These are phyloP conservation scores for Sicus ferrugineus DNA, from an alignment of 2,888 invertebrate species.

Conservation along the genomic window DNA sequence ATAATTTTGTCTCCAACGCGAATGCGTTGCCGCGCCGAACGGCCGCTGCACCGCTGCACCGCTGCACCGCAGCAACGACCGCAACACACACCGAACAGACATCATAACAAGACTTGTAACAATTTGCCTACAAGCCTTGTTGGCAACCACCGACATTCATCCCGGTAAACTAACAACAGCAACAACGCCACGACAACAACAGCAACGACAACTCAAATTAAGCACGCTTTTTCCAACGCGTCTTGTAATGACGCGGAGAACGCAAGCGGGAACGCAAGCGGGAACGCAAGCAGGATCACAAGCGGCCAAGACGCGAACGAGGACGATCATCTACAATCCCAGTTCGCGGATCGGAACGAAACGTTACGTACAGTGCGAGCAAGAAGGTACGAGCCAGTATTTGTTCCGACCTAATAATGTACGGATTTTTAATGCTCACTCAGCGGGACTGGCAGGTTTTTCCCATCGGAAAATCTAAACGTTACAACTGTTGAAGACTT, in stretches of 20 bases:
- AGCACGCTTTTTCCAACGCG: constrained; percentile 31
- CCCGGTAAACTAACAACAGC: background rate
- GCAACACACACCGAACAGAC: constrained; percentile 33
- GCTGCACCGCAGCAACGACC: constrained; percentile 23
- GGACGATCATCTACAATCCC: constrained; percentile 8
- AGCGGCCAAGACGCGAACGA: constrained; percentile 1
- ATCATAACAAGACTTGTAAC: constrained; percentile 41
- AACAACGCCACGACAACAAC: constrained; percentile 25
- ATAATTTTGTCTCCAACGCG: constrained; percentile 55
- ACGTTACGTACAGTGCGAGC: background rate
- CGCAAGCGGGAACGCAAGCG: background rate
- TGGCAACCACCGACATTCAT: constrained; percentile 13
- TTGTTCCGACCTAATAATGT: constrained; percentile 18
- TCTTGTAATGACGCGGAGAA: background rate
- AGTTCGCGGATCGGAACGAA: constrained; percentile 21
- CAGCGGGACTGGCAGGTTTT: constrained; percentile 32
- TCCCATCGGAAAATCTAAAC: constrained; percentile 48
- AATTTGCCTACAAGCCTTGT: constrained; percentile 54
- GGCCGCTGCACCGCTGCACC: background rate
- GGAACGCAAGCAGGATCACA: background rate
- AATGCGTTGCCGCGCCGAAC: background rate
- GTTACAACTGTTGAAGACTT: constrained; percentile 38
- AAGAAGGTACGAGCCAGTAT: background rate
- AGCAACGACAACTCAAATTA: constrained; percentile 36
- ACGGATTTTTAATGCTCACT: constrained; percentile 19